phyloP scores from a whole-genome alignment of 1,140 invertebrate genomes.

The Pogonognathellus flavescens region DNA sequence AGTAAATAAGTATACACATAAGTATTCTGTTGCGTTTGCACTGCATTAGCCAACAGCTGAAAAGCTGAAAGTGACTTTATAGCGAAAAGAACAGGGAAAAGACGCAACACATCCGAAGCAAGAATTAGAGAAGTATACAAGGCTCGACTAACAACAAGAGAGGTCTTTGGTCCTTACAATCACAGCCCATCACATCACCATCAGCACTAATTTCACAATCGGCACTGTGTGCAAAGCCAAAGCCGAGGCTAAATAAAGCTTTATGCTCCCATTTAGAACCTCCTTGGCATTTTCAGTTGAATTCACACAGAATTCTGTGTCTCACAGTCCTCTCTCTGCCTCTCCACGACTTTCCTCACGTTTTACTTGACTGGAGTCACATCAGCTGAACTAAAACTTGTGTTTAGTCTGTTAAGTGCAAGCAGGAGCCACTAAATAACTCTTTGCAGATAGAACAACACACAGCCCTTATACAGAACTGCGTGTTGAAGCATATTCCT shows the following conservation, averaged over 20 bases:
- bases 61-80: conserved; percentile 8
- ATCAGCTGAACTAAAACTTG: too few relatives aligned
- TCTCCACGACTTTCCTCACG: background rate
- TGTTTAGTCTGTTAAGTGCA: too few relatives aligned
- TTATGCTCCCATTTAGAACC: conserved; percentile 42
- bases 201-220: conserved; percentile 48
- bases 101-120: background rate
- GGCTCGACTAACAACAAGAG: background rate
- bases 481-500: background rate
- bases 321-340: background rate
- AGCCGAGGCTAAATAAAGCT: conserved; percentile 47
- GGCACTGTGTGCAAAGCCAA: conserved; percentile 37
- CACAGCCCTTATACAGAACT: background rate
- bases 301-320: conserved; percentile 34
- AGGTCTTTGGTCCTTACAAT: conserved; percentile 31
- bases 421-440: too few relatives aligned
- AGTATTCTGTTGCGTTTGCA: conserved; percentile 35
- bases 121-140: conserved; percentile 11
- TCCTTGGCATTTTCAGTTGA: conserved; percentile 21
- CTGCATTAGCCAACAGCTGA: background rate
- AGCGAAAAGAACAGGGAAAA: conserved; percentile 10
- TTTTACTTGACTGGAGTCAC: background rate
- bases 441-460: too few relatives aligned
- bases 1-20: conserved; percentile 40
- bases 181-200: conserved; percentile 43